Conservation (phyloP, 2,797 vertebrate genomes). For the Mormyrops attenuatus region DNA sequence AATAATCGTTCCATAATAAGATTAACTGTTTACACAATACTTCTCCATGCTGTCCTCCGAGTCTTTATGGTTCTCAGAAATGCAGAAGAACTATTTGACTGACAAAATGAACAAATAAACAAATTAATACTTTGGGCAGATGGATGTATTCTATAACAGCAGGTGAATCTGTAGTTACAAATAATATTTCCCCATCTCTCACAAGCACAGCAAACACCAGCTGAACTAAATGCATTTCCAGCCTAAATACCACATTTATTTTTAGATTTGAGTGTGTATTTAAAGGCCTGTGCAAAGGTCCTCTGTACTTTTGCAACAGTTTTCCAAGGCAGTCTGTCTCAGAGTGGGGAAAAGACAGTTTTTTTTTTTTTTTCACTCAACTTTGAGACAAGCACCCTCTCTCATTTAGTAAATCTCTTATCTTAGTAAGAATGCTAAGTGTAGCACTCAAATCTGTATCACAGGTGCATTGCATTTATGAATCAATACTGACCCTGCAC, state of each 20-base stretch:
- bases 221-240: not conserved
- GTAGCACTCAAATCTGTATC: conserved; percentile 50
- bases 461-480: conserved; percentile 57
- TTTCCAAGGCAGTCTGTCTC: not conserved
- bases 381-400: conserved; percentile 5
- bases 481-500: conserved; percentile 58
- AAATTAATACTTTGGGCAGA: not conserved
- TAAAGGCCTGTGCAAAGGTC: not conserved
- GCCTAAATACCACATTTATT: not conserved
- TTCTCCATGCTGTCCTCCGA: not conserved
- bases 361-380: not conserved
- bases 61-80: not conserved
- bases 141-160: not conserved
- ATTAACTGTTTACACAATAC: not conserved
- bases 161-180: not conserved
- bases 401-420: conserved; percentile 49
- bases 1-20: not conserved
- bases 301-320: not conserved
- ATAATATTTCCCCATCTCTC: not conserved
- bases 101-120: not conserved
- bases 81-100: not conserved
- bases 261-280: not conserved
- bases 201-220: not conserved
- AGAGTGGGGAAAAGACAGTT: not conserved
- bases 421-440: conserved; percentile 27